Percentiles rank a stretch among this genome's conserved stretches.
Conservation (phyloP, 2,888 invertebrate species). For the Podotricha telesiphe region DNA sequence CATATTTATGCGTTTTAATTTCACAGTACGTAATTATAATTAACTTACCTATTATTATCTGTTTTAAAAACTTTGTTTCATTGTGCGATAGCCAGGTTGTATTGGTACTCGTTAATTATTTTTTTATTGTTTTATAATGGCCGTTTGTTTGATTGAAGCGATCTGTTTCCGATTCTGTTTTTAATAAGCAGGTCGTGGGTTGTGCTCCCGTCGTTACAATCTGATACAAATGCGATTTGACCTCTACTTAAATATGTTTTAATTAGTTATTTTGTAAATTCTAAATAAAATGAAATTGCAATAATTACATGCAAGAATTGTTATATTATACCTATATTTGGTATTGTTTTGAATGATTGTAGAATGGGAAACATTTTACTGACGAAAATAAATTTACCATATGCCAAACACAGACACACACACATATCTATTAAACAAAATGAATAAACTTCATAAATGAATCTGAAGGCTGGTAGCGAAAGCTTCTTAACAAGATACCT, state of each 20-base stretch:
- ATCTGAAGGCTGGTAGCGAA: slow-evolving; percentile 23
- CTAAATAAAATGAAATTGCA: no score
- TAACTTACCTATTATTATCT: slow-evolving; percentile 66
- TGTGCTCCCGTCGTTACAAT: not conserved
- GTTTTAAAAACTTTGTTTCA: slow-evolving; percentile 52
- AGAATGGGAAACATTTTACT: no score
- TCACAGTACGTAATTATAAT: slow-evolving; percentile 54
- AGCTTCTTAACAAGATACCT: slow-evolving; percentile 17
- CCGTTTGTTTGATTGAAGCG: slow-evolving; percentile 30
- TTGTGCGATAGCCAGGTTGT: slow-evolving; percentile 31
- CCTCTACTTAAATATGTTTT: not conserved
- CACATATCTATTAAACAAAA: not conserved
- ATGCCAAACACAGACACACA: not conserved
- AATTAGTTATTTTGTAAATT: no score
- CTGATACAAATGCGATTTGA: not conserved
- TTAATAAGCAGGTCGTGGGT: not conserved
- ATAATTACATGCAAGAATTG: not conserved
- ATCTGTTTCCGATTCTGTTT: slow-evolving; percentile 11
- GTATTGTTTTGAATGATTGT: no score
- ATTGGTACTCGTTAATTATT: slow-evolving; percentile 50
- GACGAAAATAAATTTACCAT: not conserved
- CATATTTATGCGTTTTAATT: slow-evolving; percentile 26
- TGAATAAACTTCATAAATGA: slow-evolving; percentile 14
- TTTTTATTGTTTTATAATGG: slow-evolving; percentile 47
- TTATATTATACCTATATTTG: not conserved